phyloP scores from a whole-genome alignment of 2,113 vertebrate genomes.

The Vicugna pacos region DNA sequence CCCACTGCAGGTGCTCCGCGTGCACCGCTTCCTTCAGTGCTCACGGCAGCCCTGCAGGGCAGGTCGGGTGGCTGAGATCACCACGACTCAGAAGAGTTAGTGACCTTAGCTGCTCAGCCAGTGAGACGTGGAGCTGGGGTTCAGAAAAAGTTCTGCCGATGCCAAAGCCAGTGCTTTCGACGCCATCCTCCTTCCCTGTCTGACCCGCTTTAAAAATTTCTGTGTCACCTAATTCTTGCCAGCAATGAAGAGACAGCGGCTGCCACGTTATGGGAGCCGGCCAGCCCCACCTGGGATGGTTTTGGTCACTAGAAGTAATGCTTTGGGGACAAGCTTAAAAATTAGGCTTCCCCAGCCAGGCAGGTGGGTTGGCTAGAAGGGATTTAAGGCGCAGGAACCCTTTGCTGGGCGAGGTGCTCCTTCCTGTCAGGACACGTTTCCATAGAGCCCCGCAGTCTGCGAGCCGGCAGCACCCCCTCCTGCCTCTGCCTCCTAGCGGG shows the following conservation, averaged over 20 bases:
- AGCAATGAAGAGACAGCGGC: neutral
- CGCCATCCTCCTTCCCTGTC: neutral
- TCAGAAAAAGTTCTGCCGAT: neutral
- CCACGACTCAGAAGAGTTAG: neutral
- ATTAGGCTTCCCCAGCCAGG: neutral
- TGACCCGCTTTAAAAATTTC: neutral
- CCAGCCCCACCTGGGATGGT: neutral
- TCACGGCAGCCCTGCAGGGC: neutral
- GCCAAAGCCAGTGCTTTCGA: neutral
- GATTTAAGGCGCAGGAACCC: constrained; percentile 49
- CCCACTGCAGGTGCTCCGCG: neutral
- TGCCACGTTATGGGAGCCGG: neutral
- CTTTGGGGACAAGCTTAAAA: neutral
- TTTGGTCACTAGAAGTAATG: neutral
- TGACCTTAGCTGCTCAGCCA: neutral
- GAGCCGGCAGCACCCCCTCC: constrained; percentile 84
- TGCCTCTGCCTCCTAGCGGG: constrained; percentile 91
- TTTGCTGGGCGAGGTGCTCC: constrained; percentile 80
- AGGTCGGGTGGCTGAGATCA: neutral
- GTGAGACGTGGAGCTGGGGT: neutral
- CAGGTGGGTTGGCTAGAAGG: constrained; percentile 19
- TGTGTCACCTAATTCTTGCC: neutral
- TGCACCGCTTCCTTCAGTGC: neutral
- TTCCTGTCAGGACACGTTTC: constrained; percentile 84
- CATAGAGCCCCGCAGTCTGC: constrained; percentile 82